Evolutionary conservation across 2,113 vertebrate species (phyloP).

Genomic region (Dendropsophus ebraccatus): DNA sequence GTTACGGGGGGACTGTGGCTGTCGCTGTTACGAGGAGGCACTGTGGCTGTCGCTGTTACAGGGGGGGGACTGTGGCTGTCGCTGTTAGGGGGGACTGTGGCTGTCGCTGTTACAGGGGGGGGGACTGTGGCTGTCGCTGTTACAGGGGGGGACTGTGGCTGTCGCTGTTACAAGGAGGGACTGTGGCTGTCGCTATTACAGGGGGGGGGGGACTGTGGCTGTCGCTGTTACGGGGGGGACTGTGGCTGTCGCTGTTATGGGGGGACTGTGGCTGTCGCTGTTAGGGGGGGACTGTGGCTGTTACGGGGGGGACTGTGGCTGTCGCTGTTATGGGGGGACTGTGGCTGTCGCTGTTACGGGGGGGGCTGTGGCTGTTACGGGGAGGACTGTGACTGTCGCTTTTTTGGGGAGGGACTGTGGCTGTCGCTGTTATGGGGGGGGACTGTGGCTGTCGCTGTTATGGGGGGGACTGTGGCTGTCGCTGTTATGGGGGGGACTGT

Average conservation of each 20-base stretch:
- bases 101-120: not conserved
- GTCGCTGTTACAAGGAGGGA: not conserved
- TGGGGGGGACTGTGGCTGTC: not conserved
- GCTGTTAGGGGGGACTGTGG: not conserved
- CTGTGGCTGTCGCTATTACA: not conserved
- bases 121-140: not conserved
- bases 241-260: too few species aligned
- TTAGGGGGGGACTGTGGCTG: too few species aligned
- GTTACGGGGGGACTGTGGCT: not conserved
- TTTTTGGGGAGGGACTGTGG: not conserved
- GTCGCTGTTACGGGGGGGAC: not conserved
- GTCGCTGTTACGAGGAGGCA: not conserved
- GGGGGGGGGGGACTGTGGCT: not conserved
- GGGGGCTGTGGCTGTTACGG: too few species aligned
- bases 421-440: not conserved
- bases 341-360: not conserved
- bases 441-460: not conserved
- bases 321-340: not conserved
- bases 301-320: not conserved
- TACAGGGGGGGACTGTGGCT: not conserved
- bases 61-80: not conserved
- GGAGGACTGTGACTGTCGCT: too few species aligned
- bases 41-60: not conserved
- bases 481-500: not conserved
- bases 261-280: too few species aligned